phyloP scores from a whole-genome alignment of 2,888 invertebrate species.

The Meiosimyza decipiens region DNA sequence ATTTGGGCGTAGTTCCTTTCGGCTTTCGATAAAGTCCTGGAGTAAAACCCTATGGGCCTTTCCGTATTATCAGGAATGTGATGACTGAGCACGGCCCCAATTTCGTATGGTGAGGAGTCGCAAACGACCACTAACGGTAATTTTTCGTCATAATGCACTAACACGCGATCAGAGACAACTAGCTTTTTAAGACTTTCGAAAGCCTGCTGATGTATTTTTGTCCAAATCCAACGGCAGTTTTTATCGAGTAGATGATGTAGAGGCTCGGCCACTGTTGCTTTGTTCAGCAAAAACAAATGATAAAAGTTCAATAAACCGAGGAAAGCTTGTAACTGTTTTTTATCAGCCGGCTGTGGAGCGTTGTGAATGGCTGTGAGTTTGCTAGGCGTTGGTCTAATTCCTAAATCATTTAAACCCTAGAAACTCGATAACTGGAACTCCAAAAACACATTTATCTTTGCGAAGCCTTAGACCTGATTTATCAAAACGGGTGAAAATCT shows the following conservation, averaged over 20 bases:
- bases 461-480: constrained; percentile 34
- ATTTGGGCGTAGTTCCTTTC: constrained; percentile 49
- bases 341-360: constrained; percentile 40
- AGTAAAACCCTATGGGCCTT: constrained; percentile 34
- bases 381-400: constrained; percentile 37
- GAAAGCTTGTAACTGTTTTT: constrained; percentile 41
- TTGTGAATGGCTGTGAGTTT: constrained; percentile 41
- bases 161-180: too few species aligned
- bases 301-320: too few species aligned
- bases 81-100: constrained; percentile 32
- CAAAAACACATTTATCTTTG: constrained; percentile 39
- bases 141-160: too few species aligned
- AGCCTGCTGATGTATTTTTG: constrained; percentile 15
- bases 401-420: constrained; percentile 41
- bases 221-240: constrained; percentile 40
- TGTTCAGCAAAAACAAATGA: constrained; percentile 22
- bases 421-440: constrained; percentile 37
- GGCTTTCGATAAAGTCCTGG: constrained; percentile 25
- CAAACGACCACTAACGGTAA: too few species aligned
- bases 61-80: constrained; percentile 29
- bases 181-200: too few species aligned
- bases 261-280: constrained; percentile 42
- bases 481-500: constrained; percentile 31
- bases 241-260: constrained; percentile 40
- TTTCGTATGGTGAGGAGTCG: too few species aligned